A percentile compares a stretch with the other conserved stretches of the same genome.
Evolutionary conservation across 2,113 vertebrate species (phyloP).

Genomic region (Rhinogobius similis): DNA sequence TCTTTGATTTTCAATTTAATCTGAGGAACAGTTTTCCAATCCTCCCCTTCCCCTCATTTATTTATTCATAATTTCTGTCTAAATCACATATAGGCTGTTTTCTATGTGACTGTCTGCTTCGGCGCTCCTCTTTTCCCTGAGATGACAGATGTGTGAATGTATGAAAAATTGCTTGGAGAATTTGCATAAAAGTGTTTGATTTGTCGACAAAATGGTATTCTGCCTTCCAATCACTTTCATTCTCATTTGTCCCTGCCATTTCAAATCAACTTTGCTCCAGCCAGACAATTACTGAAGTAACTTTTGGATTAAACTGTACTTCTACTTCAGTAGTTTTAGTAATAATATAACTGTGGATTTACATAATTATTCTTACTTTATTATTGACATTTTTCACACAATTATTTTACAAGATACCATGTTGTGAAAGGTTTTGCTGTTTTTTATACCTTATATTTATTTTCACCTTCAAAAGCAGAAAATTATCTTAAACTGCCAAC

Average conservation of each 20-base stretch:
- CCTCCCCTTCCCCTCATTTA: constrained; percentile 42
- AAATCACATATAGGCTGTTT: constrained; percentile 48
- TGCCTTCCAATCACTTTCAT: constrained; percentile 58
- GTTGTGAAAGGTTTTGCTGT: no score
- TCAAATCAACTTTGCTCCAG: constrained; percentile 22
- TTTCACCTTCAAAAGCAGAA: no score
- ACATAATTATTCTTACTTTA: no score
- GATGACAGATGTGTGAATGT: constrained; percentile 62
- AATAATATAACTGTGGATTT: background rate
- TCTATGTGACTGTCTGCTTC: constrained; percentile 52
- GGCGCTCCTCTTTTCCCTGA: constrained; percentile 27
- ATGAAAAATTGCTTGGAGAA: constrained; percentile 61
- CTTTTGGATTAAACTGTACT: background rate
- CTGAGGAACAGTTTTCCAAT: constrained; percentile 5
- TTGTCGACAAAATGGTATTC: constrained; percentile 54
- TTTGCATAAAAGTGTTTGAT: constrained; percentile 69
- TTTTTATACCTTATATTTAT: no score
- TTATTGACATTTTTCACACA: no score
- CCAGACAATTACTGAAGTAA: background rate
- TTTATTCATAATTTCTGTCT: constrained; percentile 39
- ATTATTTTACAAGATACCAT: no score
- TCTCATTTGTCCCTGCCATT: constrained; percentile 55
- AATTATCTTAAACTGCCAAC: no score
- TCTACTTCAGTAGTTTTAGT: background rate
- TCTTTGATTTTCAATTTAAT: constrained; percentile 19